phyloP scores from a whole-genome alignment of 2,113 vertebrate genomes.

The Rostratula benghalensis region DNA sequence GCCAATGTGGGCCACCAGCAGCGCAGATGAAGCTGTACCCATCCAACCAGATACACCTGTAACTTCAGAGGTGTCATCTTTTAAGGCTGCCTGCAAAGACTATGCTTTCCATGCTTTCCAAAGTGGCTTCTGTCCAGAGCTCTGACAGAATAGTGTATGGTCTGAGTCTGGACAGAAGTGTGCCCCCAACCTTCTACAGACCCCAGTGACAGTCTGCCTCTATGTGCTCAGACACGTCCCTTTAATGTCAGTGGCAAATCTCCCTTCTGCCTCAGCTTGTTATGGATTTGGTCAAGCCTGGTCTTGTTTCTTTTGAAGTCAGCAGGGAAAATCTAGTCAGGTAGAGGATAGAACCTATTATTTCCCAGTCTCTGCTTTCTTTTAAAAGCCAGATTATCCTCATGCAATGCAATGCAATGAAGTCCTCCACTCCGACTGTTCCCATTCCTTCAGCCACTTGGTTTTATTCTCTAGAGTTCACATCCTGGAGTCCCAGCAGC shows the following conservation, averaged over 20 bases:
- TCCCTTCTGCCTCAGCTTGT: not conserved
- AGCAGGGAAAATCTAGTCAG: not conserved
- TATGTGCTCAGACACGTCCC: not conserved
- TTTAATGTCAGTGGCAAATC: not conserved
- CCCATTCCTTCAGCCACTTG: not conserved
- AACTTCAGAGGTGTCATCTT: not conserved
- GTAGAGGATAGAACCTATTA: not conserved
- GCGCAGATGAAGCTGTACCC: not conserved
- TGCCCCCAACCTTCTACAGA: not conserved
- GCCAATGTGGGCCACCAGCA: not conserved
- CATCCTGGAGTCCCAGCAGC: constrained; percentile 15
- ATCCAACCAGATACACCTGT: not conserved
- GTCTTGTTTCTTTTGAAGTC: not conserved
- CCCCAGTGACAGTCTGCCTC: not conserved
- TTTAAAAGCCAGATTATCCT: not conserved
- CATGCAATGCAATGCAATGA: not conserved
- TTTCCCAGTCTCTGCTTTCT: not conserved
- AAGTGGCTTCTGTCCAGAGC: not conserved
- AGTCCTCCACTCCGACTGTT: not conserved
- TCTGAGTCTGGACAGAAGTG: not conserved
- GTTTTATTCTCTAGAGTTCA: constrained; percentile 24
- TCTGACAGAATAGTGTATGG: not conserved
- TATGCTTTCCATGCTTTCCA: not conserved
- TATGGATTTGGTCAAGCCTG: not conserved
- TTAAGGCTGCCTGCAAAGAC: not conserved